These are phyloP conservation scores for Sternarchorhynchus goeldii DNA, from an alignment of 2,797 vertebrate species.

Conservation along the genomic window DNA sequence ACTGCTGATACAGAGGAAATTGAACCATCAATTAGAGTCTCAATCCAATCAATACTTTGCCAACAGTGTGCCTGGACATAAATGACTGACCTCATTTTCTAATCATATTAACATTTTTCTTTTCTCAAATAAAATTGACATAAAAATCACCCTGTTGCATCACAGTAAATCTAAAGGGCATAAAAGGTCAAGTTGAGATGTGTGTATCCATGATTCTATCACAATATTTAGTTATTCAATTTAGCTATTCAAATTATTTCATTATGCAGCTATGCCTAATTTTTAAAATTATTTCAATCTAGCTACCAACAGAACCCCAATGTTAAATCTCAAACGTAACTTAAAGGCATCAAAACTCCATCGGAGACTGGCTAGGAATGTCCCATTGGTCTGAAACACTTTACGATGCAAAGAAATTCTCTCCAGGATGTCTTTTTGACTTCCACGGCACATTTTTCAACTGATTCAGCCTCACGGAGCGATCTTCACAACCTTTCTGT, in stretches of 20 bases:
- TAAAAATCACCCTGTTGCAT: background rate
- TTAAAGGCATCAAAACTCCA: background rate
- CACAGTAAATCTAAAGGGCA: background rate
- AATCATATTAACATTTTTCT: background rate
- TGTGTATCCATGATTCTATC: background rate
- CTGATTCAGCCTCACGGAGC: constrained; percentile 3
- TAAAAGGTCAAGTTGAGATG: background rate
- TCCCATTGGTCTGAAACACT: background rate
- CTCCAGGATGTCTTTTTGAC: background rate
- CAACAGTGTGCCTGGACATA: background rate
- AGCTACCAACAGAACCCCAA: background rate
- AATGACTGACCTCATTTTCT: constrained; percentile 1
- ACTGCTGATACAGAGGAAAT: no score
- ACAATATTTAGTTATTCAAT: background rate
- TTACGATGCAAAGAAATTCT: background rate
- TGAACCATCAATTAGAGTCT: no score
- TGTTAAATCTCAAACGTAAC: background rate
- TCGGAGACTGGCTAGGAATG: no score
- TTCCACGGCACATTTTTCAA: background rate
- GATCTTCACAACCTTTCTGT: constrained; percentile 4
- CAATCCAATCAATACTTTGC: no score
- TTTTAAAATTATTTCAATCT: background rate
- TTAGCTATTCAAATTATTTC: background rate
- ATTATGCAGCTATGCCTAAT: background rate
- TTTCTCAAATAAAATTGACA: background rate